Evolutionary conservation across 2,113 vertebrate genomes (phyloP), one percentile per base, ranked within the genome.

Genomic region (Chloropsis hardwickii): DNA sequence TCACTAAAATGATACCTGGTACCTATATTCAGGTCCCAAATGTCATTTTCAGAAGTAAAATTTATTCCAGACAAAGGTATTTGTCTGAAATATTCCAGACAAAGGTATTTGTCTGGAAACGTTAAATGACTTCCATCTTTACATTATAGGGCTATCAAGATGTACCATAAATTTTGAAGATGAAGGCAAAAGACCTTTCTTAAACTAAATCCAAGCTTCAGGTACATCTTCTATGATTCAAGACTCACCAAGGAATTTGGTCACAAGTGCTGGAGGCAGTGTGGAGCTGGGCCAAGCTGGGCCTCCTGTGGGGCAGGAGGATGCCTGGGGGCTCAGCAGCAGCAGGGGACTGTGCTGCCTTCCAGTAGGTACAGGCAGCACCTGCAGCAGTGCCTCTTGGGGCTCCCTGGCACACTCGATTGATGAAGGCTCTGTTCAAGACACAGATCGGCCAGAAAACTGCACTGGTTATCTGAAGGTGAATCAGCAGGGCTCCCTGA

Each of bases 361-460:
- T 65, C 31, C 58, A 29, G 40, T 0, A 50, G 37, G 10, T 27
- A 23, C 22, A 28, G 33, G 11, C 56, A 35, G 56, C 1, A 31
- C 7, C 29, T 17, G 21, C 33, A 66, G 62, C 48, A 53, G n/a
- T 28, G 39, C 7, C 11, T 47, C 10, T 44, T 2, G 4, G 33
- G 40, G 35, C 35, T 85, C 12, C 56, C 37, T 2, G 3, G 21
- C 51, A 74, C 29, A 8, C 12, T 27, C 2, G 0, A 1, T 9
- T 1, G 3, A 27, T 50, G 44, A 21, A 72, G 18, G 28, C 12
- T 85, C 13, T 48, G 50, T 27, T 71, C 3, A 9, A 56, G 44
- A 28, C 17, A 40, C 9, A 50, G 6, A 19, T 2, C 0, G 0
- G 24, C 24, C 42, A 37, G 61, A 37, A 76, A 73, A 65, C 9